Evolutionary conservation across 2,888 invertebrate species (phyloP), one percentile per base, ranked within the genome.

Genomic region (Rhyacophila evoluta): DNA sequence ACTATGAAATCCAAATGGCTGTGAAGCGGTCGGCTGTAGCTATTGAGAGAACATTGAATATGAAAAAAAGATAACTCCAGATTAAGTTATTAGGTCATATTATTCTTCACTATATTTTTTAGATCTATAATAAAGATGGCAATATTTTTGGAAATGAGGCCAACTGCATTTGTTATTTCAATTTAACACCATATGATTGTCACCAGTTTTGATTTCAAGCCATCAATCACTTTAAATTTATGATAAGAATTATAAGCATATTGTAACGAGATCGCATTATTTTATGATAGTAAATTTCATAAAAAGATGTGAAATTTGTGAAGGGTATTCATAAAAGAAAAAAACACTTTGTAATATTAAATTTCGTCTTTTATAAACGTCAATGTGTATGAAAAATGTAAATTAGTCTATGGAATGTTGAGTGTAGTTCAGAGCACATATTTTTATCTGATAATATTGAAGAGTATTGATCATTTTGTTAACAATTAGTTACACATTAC

Each of bases 371-470:
- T 55, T 55, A 12, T 12, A 6, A 25, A 55, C 15, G 55, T 55
- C 19, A 55, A 55, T 55, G 55, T 10, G 19, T 1, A 55, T 55
- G 55, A 55, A 55, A 55, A 19, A 12, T 1, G 19, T 55, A 19
- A 55, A 55, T 19, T 55, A 55, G 15, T 55, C 55, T 55, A 55
- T 55, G 55, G 55, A 55, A 55, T 55, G 55, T 55, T 19, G 10
- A 55, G 19, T n/a, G 55, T 4, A 25, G 55, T n/a, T 33, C 6
- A 10, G 55, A 19, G 12, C 1, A 55, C 19, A 19, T 55, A n/a
- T n/a, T n/a, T 55, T 55, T 19, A 55, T 55, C 19, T 10, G 55
- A 55, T 8, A 55, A 12, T 33, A 6, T 6, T 4, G 2, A 55
- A 19, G 55, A 55, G 55, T 55, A 55, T 55, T 55, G 25, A 25